Evolutionary conservation across 2,888 invertebrate species (phyloP), one percentile per base, ranked within the genome.

Genomic region (Phortica magna): DNA sequence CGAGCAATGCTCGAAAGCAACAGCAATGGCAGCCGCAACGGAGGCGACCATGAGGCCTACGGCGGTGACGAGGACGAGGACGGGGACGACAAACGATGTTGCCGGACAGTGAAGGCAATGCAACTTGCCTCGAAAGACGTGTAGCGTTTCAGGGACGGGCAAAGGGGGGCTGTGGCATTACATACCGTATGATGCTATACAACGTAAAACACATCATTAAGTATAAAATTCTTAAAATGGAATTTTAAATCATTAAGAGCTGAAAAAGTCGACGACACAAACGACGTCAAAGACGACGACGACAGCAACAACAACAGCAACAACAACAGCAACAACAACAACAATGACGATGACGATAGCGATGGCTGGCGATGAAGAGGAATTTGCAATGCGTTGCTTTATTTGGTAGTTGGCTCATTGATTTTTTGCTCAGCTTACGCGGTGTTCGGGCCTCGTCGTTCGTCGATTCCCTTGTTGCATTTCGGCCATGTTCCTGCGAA

Each of bases 191-290:
- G 84, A 88, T 86, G 85, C 81, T 85, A 89, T 90, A 90, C 89
- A 90, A 87, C 88, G 89, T 89, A 91, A 91, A 91, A 92, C 92
- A 92, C 92, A 91, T 92, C 92, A 92, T 92, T 92, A 92, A 91
- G 91, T 91, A 91, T 91, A 91, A 92, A 92, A 92, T 92, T 91
- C 91, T 92, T 91, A 91, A 92, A 92, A 92, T 91, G 92, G 92
- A 92, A 92, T 92, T 92, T 92, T 91, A 91, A 92, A 92, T 85
- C 85, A 86, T 86, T 86, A 86, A 86, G 78, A 78, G 80, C 80
- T 77, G 81, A 82, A 80, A 77, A 81, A 83, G 81, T 77, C 80
- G 79, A 81, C 80, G 73, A 61, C 79, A 41, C n/a, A 76, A 77
- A 77, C 61, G 72, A 79, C 76, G 75, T 59, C 79, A 81, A 78